Conservation (phyloP, 2,888 invertebrate species). For the Slavum lentiscoides region DNA sequence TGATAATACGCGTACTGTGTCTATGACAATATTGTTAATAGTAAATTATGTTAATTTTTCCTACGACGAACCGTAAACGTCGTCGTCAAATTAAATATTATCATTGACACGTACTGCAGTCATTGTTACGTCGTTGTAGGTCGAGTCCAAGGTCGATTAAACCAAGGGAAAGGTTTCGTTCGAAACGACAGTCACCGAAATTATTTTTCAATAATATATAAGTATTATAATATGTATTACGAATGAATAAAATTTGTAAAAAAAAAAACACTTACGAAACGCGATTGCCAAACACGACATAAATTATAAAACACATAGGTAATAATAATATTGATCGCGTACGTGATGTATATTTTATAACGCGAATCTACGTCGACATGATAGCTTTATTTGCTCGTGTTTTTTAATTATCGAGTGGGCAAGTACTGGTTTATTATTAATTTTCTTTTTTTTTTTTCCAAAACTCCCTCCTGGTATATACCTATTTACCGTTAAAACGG, state of each 20-base stretch:
- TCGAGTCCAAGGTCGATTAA: background rate
- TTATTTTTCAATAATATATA: slow-evolving; percentile 9
- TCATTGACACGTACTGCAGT: too few species aligned
- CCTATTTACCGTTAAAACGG: slow-evolving; percentile 38
- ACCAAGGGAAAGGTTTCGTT: background rate
- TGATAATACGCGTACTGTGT: too few species aligned
- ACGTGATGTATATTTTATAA: too few species aligned
- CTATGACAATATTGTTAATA: too few species aligned
- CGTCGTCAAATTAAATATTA: too few species aligned
- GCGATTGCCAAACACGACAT: too few species aligned
- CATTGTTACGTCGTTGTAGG: too few species aligned
- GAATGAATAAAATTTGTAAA: background rate
- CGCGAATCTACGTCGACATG: too few species aligned
- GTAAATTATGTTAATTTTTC: background rate
- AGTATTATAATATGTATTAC: background rate
- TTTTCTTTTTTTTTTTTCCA: background rate
- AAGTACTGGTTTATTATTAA: background rate
- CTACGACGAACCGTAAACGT: background rate
- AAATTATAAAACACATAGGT: too few species aligned
- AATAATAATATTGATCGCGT: too few species aligned
- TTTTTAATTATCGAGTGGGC: background rate
- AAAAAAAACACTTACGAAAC: background rate
- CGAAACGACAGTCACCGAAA: background rate
- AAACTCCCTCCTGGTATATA: slow-evolving; percentile 10
- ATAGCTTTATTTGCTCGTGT: too few species aligned